These are phyloP conservation scores for Muschampia staudingeri DNA, from an alignment of 2,888 invertebrate genomes.

Conservation along the genomic window DNA sequence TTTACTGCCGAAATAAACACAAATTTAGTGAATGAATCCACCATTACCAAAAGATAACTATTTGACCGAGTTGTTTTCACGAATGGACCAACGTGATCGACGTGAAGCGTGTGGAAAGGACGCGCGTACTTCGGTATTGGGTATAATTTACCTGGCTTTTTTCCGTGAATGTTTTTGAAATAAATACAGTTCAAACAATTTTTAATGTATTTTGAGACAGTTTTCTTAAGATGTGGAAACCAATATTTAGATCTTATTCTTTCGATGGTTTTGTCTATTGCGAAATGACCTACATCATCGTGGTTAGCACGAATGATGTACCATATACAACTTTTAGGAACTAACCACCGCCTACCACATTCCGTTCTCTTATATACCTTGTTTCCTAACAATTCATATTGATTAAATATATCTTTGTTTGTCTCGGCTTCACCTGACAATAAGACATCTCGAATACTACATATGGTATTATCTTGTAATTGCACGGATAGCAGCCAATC, in stretches of 20 bases:
- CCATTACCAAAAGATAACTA: no score
- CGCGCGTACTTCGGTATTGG: no score
- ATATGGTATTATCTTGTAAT: slow-evolving; percentile 49
- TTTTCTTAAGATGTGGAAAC: slow-evolving; percentile 66
- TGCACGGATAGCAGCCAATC: slow-evolving; percentile 63
- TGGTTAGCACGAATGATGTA: slow-evolving; percentile 63
- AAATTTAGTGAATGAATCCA: no score
- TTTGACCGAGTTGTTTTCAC: no score
- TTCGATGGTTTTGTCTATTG: slow-evolving; percentile 67
- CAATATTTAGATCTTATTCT: slow-evolving; percentile 64
- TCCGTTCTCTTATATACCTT: slow-evolving; percentile 57
- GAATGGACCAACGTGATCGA: no score
- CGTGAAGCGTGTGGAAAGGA: no score
- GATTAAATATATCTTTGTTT: slow-evolving; percentile 56
- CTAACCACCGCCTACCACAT: slow-evolving; percentile 64
- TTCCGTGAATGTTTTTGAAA: no score
- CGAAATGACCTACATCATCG: slow-evolving; percentile 71
- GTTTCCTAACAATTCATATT: slow-evolving; percentile 61
- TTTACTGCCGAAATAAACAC: no score
- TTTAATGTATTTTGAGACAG: slow-evolving; percentile 60
- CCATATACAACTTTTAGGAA: slow-evolving; percentile 67
- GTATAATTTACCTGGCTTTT: no score
- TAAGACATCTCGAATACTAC: slow-evolving; percentile 36
- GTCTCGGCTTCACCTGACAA: slow-evolving; percentile 47
- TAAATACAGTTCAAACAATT: slow-evolving; percentile 65